phyloP scores from a whole-genome alignment of 2,113 vertebrate species.

The Machaerirhynchus nigripectus region DNA sequence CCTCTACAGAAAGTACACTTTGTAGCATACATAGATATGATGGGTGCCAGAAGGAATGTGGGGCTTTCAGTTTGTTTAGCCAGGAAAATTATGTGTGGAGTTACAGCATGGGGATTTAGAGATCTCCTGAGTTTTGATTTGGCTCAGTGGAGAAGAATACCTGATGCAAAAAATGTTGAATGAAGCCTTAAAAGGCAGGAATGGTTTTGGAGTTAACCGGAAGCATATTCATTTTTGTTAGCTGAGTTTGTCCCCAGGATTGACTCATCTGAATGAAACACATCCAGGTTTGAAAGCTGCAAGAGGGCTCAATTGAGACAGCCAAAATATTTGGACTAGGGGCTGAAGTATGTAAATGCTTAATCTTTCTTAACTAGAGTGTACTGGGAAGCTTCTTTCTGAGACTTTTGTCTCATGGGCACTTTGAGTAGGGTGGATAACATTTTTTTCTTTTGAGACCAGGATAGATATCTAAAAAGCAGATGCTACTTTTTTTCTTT shows the following conservation, averaged over 20 bases:
- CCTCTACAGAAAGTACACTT: not conserved
- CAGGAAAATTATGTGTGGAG: not conserved
- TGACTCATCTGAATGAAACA: not conserved
- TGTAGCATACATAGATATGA: not conserved
- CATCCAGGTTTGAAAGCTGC: not conserved
- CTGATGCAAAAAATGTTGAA: not conserved
- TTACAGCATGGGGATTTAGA: not conserved
- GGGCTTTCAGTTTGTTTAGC: not conserved
- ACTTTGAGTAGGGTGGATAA: not conserved
- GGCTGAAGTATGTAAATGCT: not conserved
- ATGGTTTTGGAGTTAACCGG: not conserved
- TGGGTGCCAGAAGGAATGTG: not conserved
- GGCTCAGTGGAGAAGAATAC: not conserved
- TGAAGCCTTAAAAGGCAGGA: not conserved
- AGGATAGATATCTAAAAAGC: not conserved
- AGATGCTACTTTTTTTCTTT: not conserved
- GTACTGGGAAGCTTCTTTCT: not conserved
- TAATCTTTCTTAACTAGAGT: not conserved
- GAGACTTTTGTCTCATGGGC: not conserved
- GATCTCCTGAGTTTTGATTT: not conserved
- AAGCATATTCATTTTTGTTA: not conserved
- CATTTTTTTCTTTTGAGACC: not conserved
- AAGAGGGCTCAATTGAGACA: not conserved
- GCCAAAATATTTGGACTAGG: not conserved
- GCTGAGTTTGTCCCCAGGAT: accelerated